phyloP scores from a whole-genome alignment of 2,797 vertebrate genomes.

The Acanthopagrus latus region DNA sequence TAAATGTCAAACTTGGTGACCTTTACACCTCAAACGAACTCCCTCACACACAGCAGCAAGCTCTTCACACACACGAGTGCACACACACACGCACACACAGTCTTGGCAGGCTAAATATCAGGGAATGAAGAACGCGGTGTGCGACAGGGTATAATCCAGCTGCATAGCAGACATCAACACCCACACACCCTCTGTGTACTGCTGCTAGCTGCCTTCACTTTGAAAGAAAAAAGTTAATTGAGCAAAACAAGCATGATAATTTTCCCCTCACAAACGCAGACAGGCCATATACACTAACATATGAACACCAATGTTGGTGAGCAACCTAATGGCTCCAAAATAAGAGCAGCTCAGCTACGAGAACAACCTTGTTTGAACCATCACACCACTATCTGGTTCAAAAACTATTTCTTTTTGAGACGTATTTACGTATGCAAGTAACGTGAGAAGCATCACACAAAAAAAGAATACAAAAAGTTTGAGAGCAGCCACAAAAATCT shows the following conservation, averaged over 20 bases:
- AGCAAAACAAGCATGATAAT: slow-evolving; percentile 47
- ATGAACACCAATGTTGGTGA: neutral
- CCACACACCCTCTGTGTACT: slow-evolving; percentile 40
- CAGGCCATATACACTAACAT: neutral
- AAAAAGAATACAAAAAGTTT: neutral
- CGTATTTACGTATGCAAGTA: neutral
- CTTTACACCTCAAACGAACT: slow-evolving; percentile 77
- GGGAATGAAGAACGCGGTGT: slow-evolving; percentile 58
- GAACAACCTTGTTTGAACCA: neutral
- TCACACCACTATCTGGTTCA: neutral
- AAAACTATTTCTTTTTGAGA: neutral
- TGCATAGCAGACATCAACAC: slow-evolving; percentile 56
- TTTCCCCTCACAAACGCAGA: neutral
- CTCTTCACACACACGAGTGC: slow-evolving; percentile 10
- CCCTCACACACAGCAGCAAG: slow-evolving; percentile 27
- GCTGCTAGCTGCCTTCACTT: slow-evolving; percentile 25
- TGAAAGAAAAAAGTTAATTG: slow-evolving; percentile 40
- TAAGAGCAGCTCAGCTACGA: neutral
- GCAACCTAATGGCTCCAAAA: neutral
- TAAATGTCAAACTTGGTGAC: slow-evolving; percentile 79
- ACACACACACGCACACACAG: slow-evolving; percentile 27
- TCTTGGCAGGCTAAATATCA: slow-evolving; percentile 78
- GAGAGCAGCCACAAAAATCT: neutral
- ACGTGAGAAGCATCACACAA: neutral
- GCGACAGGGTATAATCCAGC: slow-evolving; percentile 77